Conservation (phyloP, 2,888 invertebrate genomes). For the Morpho deidamia region DNA sequence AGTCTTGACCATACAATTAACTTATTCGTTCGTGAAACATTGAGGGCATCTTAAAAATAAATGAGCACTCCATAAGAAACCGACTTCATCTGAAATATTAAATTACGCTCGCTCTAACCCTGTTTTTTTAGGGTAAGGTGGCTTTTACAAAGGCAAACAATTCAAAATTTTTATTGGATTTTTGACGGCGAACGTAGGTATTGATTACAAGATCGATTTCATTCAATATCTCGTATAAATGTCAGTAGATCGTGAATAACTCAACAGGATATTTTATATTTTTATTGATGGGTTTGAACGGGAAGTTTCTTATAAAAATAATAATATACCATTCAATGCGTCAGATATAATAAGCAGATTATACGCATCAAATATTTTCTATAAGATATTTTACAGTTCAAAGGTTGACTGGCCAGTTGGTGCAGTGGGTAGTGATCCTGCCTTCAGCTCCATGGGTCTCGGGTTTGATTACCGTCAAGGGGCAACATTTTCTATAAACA, state of each 20-base stretch:
- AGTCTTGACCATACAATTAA: too few relatives aligned
- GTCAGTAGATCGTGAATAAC: too few relatives aligned
- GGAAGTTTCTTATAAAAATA: neutral
- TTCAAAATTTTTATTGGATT: constrained; percentile 12
- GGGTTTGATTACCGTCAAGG: too few relatives aligned
- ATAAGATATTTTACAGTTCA: neutral
- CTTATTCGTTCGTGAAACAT: constrained; percentile 10
- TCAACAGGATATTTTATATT: neutral
- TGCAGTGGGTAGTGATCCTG: too few relatives aligned
- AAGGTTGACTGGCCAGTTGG: too few relatives aligned
- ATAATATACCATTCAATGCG: neutral
- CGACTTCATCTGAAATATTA: constrained; percentile 11
- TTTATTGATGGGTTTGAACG: neutral
- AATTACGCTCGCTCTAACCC: constrained; percentile 1
- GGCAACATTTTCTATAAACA: too few relatives aligned
- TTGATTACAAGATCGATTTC: neutral
- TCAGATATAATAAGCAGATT: too few relatives aligned
- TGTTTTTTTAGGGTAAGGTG: constrained; percentile 7
- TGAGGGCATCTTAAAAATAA: neutral
- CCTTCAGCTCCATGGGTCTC: too few relatives aligned
- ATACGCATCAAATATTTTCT: neutral
- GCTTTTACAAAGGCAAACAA: constrained; percentile 10
- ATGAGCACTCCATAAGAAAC: neutral
- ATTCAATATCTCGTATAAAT: neutral
- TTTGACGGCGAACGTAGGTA: constrained; percentile 1